Evolutionary conservation across 2,797 vertebrate genomes (phyloP).

Genomic region (Scolopax rusticola): DNA sequence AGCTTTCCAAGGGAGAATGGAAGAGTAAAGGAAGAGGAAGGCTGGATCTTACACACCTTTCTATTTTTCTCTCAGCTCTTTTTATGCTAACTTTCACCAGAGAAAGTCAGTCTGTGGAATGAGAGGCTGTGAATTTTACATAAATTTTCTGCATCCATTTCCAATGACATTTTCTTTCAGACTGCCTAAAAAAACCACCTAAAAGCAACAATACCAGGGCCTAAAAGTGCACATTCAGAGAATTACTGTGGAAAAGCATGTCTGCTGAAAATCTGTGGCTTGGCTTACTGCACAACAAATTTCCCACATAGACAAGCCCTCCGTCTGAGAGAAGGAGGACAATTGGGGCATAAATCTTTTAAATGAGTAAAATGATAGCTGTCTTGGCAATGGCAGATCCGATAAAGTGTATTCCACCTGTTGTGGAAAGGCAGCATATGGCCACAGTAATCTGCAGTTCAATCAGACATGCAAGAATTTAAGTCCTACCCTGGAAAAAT

Average conservation of each 20-base stretch:
- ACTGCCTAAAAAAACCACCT: background rate
- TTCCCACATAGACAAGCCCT: constrained; percentile 26
- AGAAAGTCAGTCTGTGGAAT: background rate
- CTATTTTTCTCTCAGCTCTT: background rate
- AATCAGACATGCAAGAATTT: constrained; percentile 38
- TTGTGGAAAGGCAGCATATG: constrained; percentile 62
- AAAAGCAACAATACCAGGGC: background rate
- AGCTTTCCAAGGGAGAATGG: background rate
- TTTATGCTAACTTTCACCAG: background rate
- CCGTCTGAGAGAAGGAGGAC: constrained; percentile 4
- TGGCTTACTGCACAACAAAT: constrained; percentile 34
- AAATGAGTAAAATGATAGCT: constrained; percentile 68
- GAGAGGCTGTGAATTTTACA: background rate
- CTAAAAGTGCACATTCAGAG: background rate
- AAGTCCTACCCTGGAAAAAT: constrained; percentile 20
- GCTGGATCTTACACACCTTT: fast-evolving
- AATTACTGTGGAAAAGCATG: background rate
- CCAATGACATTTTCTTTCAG: background rate
- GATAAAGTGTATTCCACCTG: constrained; percentile 68
- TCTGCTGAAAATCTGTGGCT: background rate
- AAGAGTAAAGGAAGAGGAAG: background rate
- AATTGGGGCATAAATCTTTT: constrained; percentile 57
- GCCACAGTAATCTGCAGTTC: constrained; percentile 47
- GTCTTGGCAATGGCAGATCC: constrained; percentile 51
- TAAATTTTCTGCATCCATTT: background rate